Evolutionary conservation across 1,140 invertebrate genomes (phyloP), one percentile per base, ranked within the genome.

Genomic region (Saccostrea echinata): DNA sequence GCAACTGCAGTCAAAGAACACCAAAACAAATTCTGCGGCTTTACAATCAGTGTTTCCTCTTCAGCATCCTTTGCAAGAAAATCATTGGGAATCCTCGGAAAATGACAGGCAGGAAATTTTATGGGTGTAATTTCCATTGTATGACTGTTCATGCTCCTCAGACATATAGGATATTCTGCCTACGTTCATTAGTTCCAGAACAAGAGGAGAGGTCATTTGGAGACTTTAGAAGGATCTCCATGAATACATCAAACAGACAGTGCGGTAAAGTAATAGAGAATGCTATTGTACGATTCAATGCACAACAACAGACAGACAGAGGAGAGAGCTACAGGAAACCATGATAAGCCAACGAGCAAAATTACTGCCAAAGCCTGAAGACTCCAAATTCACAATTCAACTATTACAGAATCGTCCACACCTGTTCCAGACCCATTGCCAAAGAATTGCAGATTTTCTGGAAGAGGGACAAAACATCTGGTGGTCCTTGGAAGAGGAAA

Each of bases 101-200:
- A 55, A 84, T 88, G 83, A 81, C 87, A 12, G 11, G n/a, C 3
- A 84, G 87, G n/a, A 84, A 81, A 84, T 88, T 88, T 24, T 88
- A 76, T 82, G 87, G 87, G 1, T 35, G 35, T 27, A 84, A 88
- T 43, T 88, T 84, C n/a, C 87, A 88, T 43, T 71, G 24, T 11
- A 11, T 85, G 3, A 81, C 84, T 51, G 12, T n/a, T 27, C 87
- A 85, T 61, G 27, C 55, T 13, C 68, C 84, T 18, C 61, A 55
- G 64, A 84, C 27, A 9, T 84, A 55, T 24, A 33, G 87, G 24
- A 4, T 85, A 9, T 27, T 88, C 18, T 84, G 68, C 43, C 30
- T 81, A 24, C 43, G 53, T 3, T 76, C 68, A 3, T n/a, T 88
- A 13, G n/a, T 88, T 2, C 52, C 87, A 55, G 84, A 85, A 21